phyloP scores from a whole-genome alignment of 1,140 invertebrate species.

The Papilio aristodemus region DNA sequence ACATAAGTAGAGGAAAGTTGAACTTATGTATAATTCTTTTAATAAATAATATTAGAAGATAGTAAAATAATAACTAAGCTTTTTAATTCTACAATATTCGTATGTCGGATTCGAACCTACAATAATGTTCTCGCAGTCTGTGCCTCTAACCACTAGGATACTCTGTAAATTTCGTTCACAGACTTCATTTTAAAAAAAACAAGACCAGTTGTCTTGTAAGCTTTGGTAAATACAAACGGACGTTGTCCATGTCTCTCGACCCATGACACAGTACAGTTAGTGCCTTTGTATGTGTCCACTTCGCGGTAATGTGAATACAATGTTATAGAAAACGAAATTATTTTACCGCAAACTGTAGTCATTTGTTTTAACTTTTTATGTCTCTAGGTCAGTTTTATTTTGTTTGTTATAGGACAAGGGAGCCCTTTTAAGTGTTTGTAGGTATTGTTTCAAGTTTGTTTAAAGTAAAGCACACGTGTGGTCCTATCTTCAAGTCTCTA shows the following conservation, averaged over 20 bases:
- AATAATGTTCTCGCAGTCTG: no score
- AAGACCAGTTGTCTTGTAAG: not conserved
- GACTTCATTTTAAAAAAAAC: not conserved
- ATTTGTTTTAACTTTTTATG: slow-evolving; percentile 1
- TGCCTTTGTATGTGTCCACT: not conserved
- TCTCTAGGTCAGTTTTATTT: not conserved
- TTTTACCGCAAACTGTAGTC: slow-evolving; percentile 1
- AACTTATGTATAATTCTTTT: no score
- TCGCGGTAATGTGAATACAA: not conserved
- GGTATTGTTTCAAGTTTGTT: not conserved
- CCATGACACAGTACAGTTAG: not conserved
- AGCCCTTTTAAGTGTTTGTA: not conserved
- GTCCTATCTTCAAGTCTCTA: no score
- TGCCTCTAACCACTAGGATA: no score
- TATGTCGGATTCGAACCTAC: no score
- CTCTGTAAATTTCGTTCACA: no score
- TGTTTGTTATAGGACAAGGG: not conserved
- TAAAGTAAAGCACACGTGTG: no score
- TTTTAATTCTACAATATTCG: no score
- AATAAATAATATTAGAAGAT: no score
- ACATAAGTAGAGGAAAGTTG: no score
- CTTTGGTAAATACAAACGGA: not conserved
- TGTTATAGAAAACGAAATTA: not conserved
- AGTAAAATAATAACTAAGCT: no score
- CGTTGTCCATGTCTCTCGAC: not conserved